phyloP scores from a whole-genome alignment of 2,888 invertebrate species.

The Cephus pygmeus region DNA sequence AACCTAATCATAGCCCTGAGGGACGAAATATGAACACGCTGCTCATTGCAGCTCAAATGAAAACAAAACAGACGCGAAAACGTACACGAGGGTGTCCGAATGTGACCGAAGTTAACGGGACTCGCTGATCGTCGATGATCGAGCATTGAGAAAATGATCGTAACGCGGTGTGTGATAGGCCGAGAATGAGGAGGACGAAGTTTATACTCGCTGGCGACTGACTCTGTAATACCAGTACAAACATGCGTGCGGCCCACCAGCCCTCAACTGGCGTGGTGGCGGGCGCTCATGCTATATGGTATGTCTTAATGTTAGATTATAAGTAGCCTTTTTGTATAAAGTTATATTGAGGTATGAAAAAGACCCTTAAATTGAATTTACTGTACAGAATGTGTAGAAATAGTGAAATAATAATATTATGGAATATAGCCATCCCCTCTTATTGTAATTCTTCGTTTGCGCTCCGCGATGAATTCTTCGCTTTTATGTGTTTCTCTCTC shows the following conservation, averaged over 20 bases:
- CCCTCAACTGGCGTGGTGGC: conserved; percentile 51
- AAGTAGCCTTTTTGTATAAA: conserved; percentile 67
- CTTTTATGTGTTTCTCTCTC: not conserved
- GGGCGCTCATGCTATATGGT: conserved; percentile 64
- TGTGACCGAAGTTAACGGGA: not conserved
- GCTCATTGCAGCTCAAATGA: conserved; percentile 6
- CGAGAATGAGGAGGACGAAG: conserved; percentile 62
- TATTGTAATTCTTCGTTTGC: not conserved
- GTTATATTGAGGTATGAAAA: conserved; percentile 65
- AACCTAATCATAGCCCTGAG: not conserved
- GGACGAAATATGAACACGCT: not conserved
- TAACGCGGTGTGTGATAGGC: conserved; percentile 61
- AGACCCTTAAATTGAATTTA: conserved; percentile 63
- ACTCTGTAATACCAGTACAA: conserved; percentile 67
- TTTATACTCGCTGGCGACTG: conserved; percentile 66
- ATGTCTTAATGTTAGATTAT: conserved; percentile 67
- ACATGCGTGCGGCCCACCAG: conserved; percentile 61
- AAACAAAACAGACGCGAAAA: conserved; percentile 28
- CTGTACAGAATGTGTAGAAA: conserved; percentile 67
- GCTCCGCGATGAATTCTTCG: not conserved
- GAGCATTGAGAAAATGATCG: not conserved
- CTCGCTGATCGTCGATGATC: not conserved
- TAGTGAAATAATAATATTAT: conserved; percentile 66
- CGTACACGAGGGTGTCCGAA: conserved; percentile 24
- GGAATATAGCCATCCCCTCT: conserved; percentile 53